Evolutionary conservation across 2,888 invertebrate species (phyloP), one percentile per base, ranked within the genome.

Genomic region (Leucophenga maculata): DNA sequence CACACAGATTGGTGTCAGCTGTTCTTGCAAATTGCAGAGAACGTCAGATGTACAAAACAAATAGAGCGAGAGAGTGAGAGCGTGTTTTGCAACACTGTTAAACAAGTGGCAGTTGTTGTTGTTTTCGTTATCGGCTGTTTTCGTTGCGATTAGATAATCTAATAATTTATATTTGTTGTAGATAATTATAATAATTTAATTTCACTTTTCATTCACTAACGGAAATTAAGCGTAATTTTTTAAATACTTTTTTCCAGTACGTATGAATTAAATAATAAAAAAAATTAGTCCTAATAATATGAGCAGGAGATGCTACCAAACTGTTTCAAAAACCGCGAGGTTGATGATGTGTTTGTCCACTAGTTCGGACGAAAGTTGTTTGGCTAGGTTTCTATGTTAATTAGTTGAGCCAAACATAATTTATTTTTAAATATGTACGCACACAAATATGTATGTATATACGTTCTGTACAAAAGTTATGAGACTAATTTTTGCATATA

Each of bases 71-170:
- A 65, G 68, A 55, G 67, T 48, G 22, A 2, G 32, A 20, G 16
- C 44, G 20, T 14, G 50, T 50, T 50, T 50, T 50, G 1, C 50
- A 50, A 50, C 50, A 50, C 50, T 50, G 13, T 50, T n/a, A 14
- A 62, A 22, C 8, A 67, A 62, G 62, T 72, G 74, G 70, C 73
- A 64, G 70, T 73, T 81, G 74, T 31, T 11, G 26, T 70, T 69
- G 69, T 52, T 70, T 26, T 67, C 74, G 31, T 55, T 60, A 3
- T 57, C 50, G 65, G 46, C 59, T 18, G 48, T 60, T 1, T 57
- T 55, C 65, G 46, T 55, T 18, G 48, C 52, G 70, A 73, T 79
- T 80, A 80, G 78, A 74, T 80, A 80, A 80, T 75, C 75, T 59
- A 16, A n/a, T 6, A 32, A 60, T 9, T 13, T 3, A 26, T 32